Conservation (phyloP, 2,113 vertebrate genomes). For the Edolisoma coerulescens region DNA sequence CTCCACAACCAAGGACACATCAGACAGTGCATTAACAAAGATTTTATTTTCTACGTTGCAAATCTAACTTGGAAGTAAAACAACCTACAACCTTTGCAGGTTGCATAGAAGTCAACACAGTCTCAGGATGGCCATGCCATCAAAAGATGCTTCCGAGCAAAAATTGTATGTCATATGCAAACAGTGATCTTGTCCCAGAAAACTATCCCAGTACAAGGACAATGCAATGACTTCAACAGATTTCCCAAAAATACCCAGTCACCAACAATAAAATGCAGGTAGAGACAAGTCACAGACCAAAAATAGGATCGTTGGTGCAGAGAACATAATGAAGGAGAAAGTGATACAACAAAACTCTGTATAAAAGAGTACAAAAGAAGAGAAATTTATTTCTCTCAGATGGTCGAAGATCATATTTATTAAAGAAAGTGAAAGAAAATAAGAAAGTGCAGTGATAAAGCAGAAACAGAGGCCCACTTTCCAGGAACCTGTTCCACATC, state of each 20-base stretch:
- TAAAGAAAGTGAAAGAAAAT: background rate
- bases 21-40: background rate
- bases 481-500: background rate
- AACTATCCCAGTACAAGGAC: background rate
- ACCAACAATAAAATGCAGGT: background rate
- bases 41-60: background rate
- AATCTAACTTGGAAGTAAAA: background rate
- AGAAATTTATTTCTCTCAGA: background rate
- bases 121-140: background rate
- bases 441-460: background rate
- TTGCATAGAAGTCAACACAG: background rate
- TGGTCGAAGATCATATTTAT: background rate
- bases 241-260: background rate
- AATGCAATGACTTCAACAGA: background rate
- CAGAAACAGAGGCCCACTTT: background rate
- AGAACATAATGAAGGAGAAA: background rate
- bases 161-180: background rate
- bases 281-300: background rate
- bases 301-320: rapidly evolving
- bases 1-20: background rate
- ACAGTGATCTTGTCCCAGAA: background rate
- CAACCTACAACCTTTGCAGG: background rate
- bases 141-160: background rate
- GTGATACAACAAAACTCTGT: background rate
- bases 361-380: background rate